Conservation (phyloP, 2,113 vertebrate genomes). For the Rhea americana region DNA sequence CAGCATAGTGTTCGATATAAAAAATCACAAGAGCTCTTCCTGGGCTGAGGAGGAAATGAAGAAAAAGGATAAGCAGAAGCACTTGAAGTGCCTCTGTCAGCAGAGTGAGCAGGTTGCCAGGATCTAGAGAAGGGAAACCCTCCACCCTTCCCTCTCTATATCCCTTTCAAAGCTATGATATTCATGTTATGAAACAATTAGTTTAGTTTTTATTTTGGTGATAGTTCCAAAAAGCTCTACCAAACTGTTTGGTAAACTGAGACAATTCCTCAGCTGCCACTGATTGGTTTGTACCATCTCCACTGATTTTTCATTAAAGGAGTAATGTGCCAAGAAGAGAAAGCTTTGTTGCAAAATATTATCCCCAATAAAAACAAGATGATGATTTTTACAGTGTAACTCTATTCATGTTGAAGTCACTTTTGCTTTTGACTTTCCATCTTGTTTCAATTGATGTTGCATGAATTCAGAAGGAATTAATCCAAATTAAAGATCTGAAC, state of each 20-base stretch:
- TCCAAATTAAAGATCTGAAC: neutral
- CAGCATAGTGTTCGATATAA: neutral
- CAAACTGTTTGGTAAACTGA: neutral
- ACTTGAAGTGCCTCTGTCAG: neutral
- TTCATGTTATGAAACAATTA: neutral
- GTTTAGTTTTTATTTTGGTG: neutral
- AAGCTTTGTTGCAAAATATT: neutral
- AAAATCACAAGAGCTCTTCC: neutral
- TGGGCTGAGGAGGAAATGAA: neutral
- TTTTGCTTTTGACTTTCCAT: slow-evolving; percentile 19
- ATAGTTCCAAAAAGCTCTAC: neutral
- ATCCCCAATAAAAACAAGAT: neutral
- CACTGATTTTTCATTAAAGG: neutral
- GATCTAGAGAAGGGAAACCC: neutral
- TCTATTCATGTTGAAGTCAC: neutral
- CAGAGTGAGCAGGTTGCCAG: neutral
- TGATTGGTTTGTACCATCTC: neutral
- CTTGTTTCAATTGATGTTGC: neutral
- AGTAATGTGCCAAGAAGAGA: neutral
- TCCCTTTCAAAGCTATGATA: neutral
- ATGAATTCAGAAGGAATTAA: neutral
- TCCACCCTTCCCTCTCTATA: neutral
- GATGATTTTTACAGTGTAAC: neutral
- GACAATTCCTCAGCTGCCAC: neutral
- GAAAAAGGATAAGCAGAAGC: neutral